Percentiles rank a stretch among this genome's conserved stretches.
These are phyloP conservation scores for Cheilosia pagana DNA, from an alignment of 2,888 invertebrate genomes.

Conservation along the genomic window DNA sequence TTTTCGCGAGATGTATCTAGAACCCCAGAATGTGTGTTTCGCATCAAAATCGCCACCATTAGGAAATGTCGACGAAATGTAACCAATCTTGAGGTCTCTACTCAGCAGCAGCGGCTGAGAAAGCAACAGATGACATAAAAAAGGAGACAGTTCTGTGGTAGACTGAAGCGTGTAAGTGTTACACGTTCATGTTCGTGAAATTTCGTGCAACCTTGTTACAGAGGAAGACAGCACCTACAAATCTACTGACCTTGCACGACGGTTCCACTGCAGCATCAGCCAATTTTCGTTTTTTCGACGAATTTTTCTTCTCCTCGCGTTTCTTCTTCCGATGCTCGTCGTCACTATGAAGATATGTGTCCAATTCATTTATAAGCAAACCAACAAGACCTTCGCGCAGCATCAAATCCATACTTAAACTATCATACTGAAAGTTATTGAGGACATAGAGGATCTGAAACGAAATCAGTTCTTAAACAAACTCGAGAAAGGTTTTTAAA, in stretches of 20 bases:
- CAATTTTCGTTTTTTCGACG: constrained; percentile 80
- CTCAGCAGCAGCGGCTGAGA: no score
- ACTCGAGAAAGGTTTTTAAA: neutral
- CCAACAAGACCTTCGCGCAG: constrained; percentile 85
- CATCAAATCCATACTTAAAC: constrained; percentile 84
- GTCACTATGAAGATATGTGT: constrained; percentile 80
- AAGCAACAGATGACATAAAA: no score
- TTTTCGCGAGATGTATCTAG: no score
- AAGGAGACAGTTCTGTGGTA: no score
- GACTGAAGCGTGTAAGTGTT: no score
- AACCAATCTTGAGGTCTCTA: no score
- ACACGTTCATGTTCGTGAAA: no score
- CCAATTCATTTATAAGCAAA: constrained; percentile 84
- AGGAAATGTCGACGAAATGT: no score
- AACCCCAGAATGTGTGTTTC: no score
- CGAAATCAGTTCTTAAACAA: neutral
- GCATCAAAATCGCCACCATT: no score
- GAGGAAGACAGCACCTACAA: no score
- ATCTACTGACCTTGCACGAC: constrained; percentile 78
- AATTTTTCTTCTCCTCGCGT: constrained; percentile 80
- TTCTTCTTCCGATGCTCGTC: constrained; percentile 81
- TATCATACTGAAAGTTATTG: constrained; percentile 84
- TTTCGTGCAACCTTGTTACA: no score
- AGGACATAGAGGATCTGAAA: constrained; percentile 81
- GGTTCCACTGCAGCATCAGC: constrained; percentile 77